These are phyloP conservation scores for Drosophila biarmipes DNA, from an alignment of 1,140 invertebrate species.

Conservation along the genomic window DNA sequence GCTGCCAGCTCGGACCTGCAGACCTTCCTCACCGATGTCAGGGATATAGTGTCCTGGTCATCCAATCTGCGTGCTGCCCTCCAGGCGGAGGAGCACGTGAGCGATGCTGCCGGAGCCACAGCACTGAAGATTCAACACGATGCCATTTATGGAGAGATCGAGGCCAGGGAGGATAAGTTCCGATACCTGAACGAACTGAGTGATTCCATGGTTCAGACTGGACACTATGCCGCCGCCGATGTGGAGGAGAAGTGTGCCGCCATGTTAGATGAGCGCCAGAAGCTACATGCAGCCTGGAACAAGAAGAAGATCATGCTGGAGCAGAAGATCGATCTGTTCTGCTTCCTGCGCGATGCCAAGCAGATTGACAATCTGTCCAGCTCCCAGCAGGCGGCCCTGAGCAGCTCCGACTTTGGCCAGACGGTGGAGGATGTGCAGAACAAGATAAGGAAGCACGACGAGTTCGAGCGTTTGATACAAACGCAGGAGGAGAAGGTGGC, in stretches of 20 bases:
- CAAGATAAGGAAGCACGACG: constrained; percentile 95
- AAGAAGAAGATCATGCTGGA: constrained; percentile 95
- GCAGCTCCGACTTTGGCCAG: constrained; percentile 86
- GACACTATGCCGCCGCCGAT: constrained; percentile 93
- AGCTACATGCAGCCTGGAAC: constrained; percentile 94
- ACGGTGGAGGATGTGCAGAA: constrained; percentile 94
- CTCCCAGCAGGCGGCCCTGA: constrained; percentile 92
- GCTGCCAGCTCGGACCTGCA: constrained; percentile 95
- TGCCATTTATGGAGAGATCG: constrained; percentile 96
- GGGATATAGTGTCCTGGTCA: constrained; percentile 96
- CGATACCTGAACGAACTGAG: constrained; percentile 91
- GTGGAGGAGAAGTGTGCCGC: constrained; percentile 92
- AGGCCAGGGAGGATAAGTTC: constrained; percentile 96
- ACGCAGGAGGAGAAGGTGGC: constrained; percentile 94
- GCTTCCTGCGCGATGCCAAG: constrained; percentile 97
- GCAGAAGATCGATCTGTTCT: constrained; percentile 97
- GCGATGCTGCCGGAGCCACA: constrained; percentile 94
- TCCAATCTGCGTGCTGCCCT: constrained; percentile 92
- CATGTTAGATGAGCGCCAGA: constrained; percentile 91
- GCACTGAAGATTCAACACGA: constrained; percentile 95
- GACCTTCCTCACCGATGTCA: constrained; percentile 92
- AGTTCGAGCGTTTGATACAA: constrained; percentile 93
- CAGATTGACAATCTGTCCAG: constrained; percentile 95
- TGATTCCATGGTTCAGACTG: constrained; percentile 92
- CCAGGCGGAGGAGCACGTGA: constrained; percentile 92